Percentiles rank a stretch among this genome's conserved stretches.
These are phyloP conservation scores for Aphidoletes aphidimyza DNA, from an alignment of 2,888 invertebrate genomes.

Conservation along the genomic window DNA sequence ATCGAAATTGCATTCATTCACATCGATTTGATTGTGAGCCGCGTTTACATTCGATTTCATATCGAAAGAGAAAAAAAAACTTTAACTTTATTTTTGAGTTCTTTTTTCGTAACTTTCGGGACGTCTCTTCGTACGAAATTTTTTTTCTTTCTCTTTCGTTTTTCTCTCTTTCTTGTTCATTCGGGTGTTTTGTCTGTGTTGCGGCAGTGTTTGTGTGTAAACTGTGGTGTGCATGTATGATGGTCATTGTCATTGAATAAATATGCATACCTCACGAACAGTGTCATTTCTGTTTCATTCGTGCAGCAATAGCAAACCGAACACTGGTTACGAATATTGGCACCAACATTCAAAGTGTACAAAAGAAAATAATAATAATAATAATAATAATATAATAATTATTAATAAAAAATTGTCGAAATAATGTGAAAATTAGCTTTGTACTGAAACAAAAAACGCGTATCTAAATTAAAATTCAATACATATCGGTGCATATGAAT, in stretches of 20 bases:
- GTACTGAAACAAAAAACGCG: neutral
- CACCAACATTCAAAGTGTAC: neutral
- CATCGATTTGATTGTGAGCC: neutral
- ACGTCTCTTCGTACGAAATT: neutral
- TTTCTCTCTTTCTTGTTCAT: too few species aligned
- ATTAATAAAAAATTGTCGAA: conserved; percentile 13
- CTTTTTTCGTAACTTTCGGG: conserved; percentile 29
- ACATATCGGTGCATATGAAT: neutral
- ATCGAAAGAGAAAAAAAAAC: neutral
- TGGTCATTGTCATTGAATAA: conserved; percentile 44
- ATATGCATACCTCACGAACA: conserved; percentile 22
- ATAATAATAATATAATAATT: too few species aligned
- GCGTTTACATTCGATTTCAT: neutral
- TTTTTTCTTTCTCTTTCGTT: neutral
- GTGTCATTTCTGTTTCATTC: neutral
- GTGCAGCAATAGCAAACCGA: neutral
- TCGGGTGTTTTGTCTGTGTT: neutral
- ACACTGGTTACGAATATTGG: neutral
- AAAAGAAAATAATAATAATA: too few species aligned
- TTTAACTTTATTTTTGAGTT: neutral
- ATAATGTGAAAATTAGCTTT: neutral
- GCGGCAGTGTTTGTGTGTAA: neutral
- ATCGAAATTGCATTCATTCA: neutral
- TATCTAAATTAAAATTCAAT: neutral
- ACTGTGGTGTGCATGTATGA: conserved; percentile 7